Evolutionary conservation across 2,888 invertebrate genomes (phyloP).

Genomic region (Mimachlamys varia): DNA sequence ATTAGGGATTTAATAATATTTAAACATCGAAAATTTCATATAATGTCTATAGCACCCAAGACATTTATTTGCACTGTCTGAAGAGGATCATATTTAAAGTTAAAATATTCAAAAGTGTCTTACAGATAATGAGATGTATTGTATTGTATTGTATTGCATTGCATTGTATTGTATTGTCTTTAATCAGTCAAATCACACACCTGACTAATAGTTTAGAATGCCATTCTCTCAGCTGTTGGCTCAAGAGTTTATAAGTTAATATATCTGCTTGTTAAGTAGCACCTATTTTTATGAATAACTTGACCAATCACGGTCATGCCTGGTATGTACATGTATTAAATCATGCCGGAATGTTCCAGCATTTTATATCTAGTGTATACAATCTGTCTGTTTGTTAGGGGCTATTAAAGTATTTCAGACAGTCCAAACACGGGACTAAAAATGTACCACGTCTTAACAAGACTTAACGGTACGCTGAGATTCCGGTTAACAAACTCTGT

Average conservation of each 20-base stretch:
- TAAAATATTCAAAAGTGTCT: neutral
- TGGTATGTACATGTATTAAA: neutral
- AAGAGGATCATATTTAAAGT: no score
- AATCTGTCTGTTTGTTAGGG: neutral
- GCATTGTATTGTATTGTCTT: neutral
- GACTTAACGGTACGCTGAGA: neutral
- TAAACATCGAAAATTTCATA: no score
- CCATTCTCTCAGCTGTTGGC: neutral
- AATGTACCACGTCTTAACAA: neutral
- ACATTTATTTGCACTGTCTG: no score
- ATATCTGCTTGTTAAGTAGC: neutral
- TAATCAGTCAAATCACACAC: neutral
- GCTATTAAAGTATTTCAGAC: neutral
- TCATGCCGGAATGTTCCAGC: neutral
- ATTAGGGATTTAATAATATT: no score
- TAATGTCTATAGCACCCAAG: no score
- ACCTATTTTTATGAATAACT: neutral
- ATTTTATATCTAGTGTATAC: neutral
- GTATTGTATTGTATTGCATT: neutral
- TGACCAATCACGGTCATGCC: neutral
- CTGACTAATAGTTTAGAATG: neutral
- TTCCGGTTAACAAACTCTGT: neutral
- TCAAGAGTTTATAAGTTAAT: neutral
- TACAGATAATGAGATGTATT: neutral
- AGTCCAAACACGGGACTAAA: neutral